A percentile compares a stretch with the other conserved stretches of the same genome.
These are phyloP conservation scores for Conopomorpha cramerella DNA, from an alignment of 1,140 invertebrate species.

Conservation along the genomic window DNA sequence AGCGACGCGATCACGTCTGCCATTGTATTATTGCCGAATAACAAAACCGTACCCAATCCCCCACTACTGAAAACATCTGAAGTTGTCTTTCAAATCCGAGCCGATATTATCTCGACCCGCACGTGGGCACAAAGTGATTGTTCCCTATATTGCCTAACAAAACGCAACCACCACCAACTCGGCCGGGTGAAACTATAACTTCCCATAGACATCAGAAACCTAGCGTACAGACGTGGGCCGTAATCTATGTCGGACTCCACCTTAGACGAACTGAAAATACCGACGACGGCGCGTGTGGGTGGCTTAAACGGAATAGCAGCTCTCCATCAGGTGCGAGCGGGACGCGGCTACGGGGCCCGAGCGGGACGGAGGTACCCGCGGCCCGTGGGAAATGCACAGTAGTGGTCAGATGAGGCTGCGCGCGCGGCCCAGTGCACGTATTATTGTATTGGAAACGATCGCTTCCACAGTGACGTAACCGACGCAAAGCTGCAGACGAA, in stretches of 20 bases:
- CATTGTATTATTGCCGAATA: no score
- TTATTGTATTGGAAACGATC: conserved; percentile 43
- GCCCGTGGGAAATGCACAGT: conserved; percentile 62
- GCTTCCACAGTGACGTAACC: conserved; percentile 25
- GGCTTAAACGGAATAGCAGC: conserved; percentile 54
- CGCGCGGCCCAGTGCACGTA: conserved; percentile 54
- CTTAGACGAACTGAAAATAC: conserved; percentile 52
- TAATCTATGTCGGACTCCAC: conserved; percentile 46
- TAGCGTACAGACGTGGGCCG: conserved; percentile 22
- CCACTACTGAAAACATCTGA: no score
- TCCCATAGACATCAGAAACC: no score
- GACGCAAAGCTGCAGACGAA: no score
- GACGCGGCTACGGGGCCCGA: conserved; percentile 27
- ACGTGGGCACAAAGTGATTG: no score
- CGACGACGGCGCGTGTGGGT: conserved; percentile 51
- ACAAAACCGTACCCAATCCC: no score
- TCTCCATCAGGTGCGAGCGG: conserved; percentile 39
- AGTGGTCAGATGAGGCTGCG: conserved; percentile 57
- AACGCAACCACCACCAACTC: no score
- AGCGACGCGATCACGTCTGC: no score
- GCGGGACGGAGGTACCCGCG: conserved; percentile 21
- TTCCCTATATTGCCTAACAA: no score
- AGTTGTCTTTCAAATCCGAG: no score
- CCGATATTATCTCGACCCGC: no score
- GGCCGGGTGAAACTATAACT: no score